phyloP scores from a whole-genome alignment of 2,797 vertebrate species.

The Semotilus atromaculatus region DNA sequence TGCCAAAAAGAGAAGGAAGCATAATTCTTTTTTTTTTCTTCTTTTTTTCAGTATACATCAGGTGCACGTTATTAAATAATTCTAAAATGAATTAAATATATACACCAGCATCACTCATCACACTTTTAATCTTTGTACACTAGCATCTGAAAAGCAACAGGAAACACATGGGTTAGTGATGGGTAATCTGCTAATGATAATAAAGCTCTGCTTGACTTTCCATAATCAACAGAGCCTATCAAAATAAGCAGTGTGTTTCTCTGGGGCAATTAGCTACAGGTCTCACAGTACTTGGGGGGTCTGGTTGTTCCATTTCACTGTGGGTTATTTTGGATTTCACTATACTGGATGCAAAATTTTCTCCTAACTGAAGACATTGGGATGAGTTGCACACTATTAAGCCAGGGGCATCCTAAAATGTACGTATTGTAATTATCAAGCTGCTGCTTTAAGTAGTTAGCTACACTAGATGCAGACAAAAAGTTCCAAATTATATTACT shows the following conservation, averaged over 20 bases:
- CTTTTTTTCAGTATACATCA: background rate
- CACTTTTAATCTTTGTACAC: slow-evolving; percentile 3
- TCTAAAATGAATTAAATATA: background rate
- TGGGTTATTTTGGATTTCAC: slow-evolving; percentile 1
- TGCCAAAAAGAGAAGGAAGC: slow-evolving; percentile 26
- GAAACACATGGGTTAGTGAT: slow-evolving; percentile 19
- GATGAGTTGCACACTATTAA: background rate
- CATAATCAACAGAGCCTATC: slow-evolving; percentile 28
- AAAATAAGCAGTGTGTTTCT: slow-evolving; percentile 44
- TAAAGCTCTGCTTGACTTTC: slow-evolving; percentile 42
- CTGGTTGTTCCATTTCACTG: slow-evolving; percentile 29
- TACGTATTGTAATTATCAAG: background rate
- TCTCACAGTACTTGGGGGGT: slow-evolving; percentile 7
- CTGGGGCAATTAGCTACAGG: slow-evolving; percentile 18
- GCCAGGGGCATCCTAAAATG: background rate
- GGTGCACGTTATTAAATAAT: slow-evolving; percentile 3
- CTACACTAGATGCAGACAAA: background rate
- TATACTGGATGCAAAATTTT: background rate
- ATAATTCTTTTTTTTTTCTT: background rate
- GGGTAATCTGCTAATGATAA: slow-evolving; percentile 46
- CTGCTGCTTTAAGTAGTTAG: background rate
- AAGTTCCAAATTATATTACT: background rate
- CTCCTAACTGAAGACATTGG: background rate
- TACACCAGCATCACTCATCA: background rate
- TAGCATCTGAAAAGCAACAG: slow-evolving; percentile 13